Evolutionary conservation across 1,140 invertebrate genomes (phyloP).

Genomic region (Vanessa atalanta): DNA sequence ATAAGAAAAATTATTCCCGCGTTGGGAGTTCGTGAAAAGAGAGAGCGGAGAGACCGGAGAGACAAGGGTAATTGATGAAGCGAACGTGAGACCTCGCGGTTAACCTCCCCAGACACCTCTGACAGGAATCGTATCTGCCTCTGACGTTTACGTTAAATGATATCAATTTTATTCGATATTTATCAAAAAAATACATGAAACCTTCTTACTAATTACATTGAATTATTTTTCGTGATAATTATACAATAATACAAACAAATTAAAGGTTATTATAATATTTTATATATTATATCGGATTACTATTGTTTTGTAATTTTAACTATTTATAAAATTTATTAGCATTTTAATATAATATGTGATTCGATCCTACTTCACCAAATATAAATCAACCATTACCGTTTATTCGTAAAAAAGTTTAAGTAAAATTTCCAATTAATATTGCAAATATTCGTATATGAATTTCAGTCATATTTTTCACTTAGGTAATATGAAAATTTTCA

Average conservation of each 20-base stretch:
- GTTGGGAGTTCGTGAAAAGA: constrained; percentile 1
- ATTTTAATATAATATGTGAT: not conserved
- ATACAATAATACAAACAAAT: too few species aligned
- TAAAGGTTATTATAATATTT: too few species aligned
- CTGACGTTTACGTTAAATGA: constrained; percentile 8
- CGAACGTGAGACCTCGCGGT: constrained; percentile 55
- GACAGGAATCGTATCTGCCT: constrained; percentile 41
- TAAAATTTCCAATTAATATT: too few species aligned
- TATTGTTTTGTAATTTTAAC: too few species aligned
- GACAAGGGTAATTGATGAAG: constrained; percentile 67
- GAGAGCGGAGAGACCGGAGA: constrained; percentile 12
- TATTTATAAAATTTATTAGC: too few species aligned
- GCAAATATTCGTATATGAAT: not conserved
- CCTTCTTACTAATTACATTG: not conserved
- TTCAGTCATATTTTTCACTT: not conserved
- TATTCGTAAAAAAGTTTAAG: not conserved
- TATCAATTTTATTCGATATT: constrained; percentile 5
- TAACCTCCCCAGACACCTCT: constrained; percentile 56
- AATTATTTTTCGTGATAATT: not conserved
- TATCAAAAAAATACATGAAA: not conserved
- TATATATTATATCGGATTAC: too few species aligned
- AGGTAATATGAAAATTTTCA: not conserved
- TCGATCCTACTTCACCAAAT: not conserved
- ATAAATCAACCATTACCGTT: not conserved
- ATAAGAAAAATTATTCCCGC: constrained; percentile 4